These are phyloP conservation scores for Brachionus angularis DNA, from an alignment of 1,140 invertebrate species.

Conservation along the genomic window DNA sequence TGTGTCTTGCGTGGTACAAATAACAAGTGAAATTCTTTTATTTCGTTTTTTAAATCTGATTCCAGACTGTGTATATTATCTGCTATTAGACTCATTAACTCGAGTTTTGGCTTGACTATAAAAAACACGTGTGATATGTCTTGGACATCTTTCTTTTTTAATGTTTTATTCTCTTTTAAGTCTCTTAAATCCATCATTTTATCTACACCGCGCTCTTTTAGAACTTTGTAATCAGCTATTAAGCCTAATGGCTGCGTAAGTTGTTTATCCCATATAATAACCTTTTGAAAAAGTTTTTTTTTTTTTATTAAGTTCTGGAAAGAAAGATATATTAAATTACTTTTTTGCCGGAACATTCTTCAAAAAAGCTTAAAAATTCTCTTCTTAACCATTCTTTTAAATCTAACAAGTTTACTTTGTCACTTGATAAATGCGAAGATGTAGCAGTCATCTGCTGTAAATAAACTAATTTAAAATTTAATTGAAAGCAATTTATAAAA, in stretches of 20 bases:
- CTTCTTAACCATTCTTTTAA: constrained; percentile 40
- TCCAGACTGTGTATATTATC: constrained; percentile 67
- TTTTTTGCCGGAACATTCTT: constrained; percentile 38
- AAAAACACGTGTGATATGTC: constrained; percentile 79
- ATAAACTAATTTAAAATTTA: not conserved
- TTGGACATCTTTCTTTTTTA: constrained; percentile 44
- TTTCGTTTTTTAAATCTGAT: constrained; percentile 50
- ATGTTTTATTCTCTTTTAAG: constrained; percentile 18
- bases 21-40: constrained; percentile 66
- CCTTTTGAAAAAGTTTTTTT: not conserved
- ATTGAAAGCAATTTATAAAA: not conserved
- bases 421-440: constrained; percentile 39
- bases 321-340: not conserved
- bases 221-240: constrained; percentile 73
- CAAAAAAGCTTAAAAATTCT: constrained; percentile 43
- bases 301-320: not conserved
- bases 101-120: constrained; percentile 73
- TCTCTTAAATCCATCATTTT: constrained; percentile 43
- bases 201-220: constrained; percentile 58
- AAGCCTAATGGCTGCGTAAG: constrained; percentile 79
- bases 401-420: constrained; percentile 26
- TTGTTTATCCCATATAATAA: constrained; percentile 79
- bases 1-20: constrained; percentile 82
- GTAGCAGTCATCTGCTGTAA: constrained; percentile 14
- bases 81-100: constrained; percentile 78